Conservation (phyloP, 2,797 vertebrate genomes). For the Malurus leucopterus region DNA sequence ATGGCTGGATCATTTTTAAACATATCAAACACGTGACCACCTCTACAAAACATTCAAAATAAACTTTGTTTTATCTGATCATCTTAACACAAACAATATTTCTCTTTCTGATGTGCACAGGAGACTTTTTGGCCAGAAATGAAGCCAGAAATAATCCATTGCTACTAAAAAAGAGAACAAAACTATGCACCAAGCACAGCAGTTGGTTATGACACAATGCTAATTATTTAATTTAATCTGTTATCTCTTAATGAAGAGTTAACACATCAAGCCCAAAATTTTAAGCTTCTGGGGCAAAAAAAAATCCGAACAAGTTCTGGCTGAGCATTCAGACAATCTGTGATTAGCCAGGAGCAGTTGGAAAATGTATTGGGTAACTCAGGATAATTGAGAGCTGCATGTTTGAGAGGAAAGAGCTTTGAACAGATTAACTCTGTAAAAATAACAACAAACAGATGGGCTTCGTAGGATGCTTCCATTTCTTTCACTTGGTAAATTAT, state of each 20-base stretch:
- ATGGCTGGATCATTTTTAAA: background rate
- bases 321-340: constrained; percentile 29
- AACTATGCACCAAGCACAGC: background rate
- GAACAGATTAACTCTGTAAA: constrained; percentile 36
- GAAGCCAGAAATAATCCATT: constrained; percentile 14
- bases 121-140: constrained; percentile 40
- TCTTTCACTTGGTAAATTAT: background rate
- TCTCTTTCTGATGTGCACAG: background rate
- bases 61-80: background rate
- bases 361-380: constrained; percentile 59
- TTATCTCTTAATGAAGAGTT: constrained; percentile 35
- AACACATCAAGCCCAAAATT: background rate
- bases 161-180: constrained; percentile 1
- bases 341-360: constrained; percentile 61
- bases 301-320: background rate
- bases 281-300: constrained; percentile 21
- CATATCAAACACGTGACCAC: accelerated
- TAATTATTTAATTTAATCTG: constrained; percentile 25
- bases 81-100: constrained; percentile 1
- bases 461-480: constrained; percentile 26
- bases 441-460: constrained; percentile 59
- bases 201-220: background rate
- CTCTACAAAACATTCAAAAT: background rate
- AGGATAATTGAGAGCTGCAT: constrained; percentile 65
- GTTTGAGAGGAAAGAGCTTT: constrained; percentile 52